Percentiles rank a stretch among this genome's conserved stretches.
phyloP scores from a whole-genome alignment of 2,888 invertebrate species.

The Venusia cambrica region DNA sequence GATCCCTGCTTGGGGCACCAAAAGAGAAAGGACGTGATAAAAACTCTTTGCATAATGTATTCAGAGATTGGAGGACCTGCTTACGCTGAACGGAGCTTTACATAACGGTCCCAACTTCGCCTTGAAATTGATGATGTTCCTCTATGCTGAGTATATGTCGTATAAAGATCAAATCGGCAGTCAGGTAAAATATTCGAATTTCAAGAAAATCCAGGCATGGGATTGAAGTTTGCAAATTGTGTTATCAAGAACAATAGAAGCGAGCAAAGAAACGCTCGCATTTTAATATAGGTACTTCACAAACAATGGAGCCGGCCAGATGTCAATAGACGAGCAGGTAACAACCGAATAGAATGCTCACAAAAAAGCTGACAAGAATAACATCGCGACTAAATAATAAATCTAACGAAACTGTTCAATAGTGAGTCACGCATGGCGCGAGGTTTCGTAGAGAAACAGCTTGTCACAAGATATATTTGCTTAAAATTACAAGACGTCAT shows the following conservation, averaged over 20 bases:
- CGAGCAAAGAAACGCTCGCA: slow-evolving; percentile 4
- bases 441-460: slow-evolving; percentile 57
- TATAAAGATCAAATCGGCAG: slow-evolving; percentile 4
- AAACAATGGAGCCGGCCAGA: slow-evolving; percentile 33
- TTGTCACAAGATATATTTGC: slow-evolving; percentile 60
- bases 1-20: slow-evolving; percentile 41
- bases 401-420: slow-evolving; percentile 46
- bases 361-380: slow-evolving; percentile 36
- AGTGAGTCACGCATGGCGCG: slow-evolving; percentile 61
- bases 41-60: slow-evolving; percentile 59
- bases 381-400: slow-evolving; percentile 49
- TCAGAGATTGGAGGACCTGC: slow-evolving; percentile 39
- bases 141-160: slow-evolving; percentile 20
- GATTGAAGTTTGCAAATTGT: slow-evolving; percentile 10
- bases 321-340: slow-evolving; percentile 30
- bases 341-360: slow-evolving; percentile 24
- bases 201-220: slow-evolving; percentile 14
- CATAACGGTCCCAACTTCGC: slow-evolving; percentile 50
- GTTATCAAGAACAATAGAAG: slow-evolving; percentile 3
- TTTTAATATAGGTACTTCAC: slow-evolving; percentile 8
- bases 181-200: slow-evolving; percentile 13
- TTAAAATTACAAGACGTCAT: too few species aligned
- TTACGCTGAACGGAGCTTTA: slow-evolving; percentile 46
- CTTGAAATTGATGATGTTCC: slow-evolving; percentile 39
- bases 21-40: slow-evolving; percentile 47